phyloP scores from a whole-genome alignment of 2,113 vertebrate genomes.

The Tympanuchus pallidicinctus region DNA sequence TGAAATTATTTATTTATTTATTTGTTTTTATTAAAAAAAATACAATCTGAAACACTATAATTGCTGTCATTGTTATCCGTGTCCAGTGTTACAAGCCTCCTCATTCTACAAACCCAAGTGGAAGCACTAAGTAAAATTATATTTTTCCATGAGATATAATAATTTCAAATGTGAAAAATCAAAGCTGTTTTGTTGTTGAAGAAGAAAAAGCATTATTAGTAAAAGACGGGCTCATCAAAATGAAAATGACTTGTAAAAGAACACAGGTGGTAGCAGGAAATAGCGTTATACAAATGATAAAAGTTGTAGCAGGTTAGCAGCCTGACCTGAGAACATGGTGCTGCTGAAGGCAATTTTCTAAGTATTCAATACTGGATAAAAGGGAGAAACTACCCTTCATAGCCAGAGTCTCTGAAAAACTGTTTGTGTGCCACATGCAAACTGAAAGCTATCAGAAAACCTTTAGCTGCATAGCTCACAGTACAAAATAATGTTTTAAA shows the following conservation, averaged over 20 bases:
- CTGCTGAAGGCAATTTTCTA: slow-evolving; percentile 20
- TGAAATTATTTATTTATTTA: background rate
- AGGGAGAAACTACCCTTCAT: background rate
- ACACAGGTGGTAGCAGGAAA: background rate
- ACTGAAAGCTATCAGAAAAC: background rate
- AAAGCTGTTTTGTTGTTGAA: background rate
- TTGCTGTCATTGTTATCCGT: slow-evolving; percentile 52
- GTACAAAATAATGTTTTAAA: background rate
- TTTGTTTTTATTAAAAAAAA: background rate
- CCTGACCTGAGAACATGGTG: background rate
- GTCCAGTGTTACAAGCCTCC: slow-evolving; percentile 13
- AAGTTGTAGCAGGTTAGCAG: background rate
- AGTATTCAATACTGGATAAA: background rate
- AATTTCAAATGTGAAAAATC: background rate
- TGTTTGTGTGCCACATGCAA: background rate
- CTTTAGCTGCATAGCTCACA: background rate
- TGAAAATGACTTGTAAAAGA: slow-evolving; percentile 4
- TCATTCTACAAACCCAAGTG: slow-evolving; percentile 30
- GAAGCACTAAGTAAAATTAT: slow-evolving; percentile 31
- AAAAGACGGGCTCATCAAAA: background rate
- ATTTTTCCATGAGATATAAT: slow-evolving; percentile 42
- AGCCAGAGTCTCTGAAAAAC: background rate
- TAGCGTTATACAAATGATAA: background rate
- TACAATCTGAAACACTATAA: slow-evolving; percentile 44
- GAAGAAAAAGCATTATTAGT: background rate